These are phyloP conservation scores for Trichogramma dendrolimi DNA, from an alignment of 2,888 invertebrate species.

Conservation along the genomic window DNA sequence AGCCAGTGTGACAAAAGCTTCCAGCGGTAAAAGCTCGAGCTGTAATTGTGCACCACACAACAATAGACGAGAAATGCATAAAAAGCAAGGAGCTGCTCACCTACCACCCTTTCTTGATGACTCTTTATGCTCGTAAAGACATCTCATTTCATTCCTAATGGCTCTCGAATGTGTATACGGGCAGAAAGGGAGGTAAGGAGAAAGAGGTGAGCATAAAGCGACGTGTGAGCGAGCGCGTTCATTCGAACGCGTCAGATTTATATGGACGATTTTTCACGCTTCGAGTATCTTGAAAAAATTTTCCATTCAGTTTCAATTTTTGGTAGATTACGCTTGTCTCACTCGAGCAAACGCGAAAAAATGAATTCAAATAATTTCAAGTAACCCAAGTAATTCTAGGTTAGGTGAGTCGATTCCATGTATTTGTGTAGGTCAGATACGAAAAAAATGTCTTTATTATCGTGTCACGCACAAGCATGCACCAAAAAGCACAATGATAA, in stretches of 20 bases:
- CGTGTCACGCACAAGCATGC: no score
- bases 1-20: no score
- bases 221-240: conserved; percentile 12
- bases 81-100: conserved; percentile 16
- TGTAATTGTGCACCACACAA: conserved; percentile 19
- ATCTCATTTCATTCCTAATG: conserved; percentile 40
- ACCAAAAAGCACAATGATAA: no score
- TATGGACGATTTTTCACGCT: conserved; percentile 22
- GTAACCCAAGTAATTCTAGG: no score
- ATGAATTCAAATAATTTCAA: no score
- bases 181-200: conserved; percentile 1
- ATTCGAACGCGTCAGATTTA: conserved; percentile 17
- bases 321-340: no score
- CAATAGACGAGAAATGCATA: conserved; percentile 7
- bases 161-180: conserved; percentile 19
- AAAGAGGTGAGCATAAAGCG: conserved; percentile 6
- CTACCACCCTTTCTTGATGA: conserved; percentile 19
- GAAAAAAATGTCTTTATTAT: no score
- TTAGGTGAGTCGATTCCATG: no score
- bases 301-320: no score
- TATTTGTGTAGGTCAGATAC: no score
- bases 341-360: no score
- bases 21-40: conserved; percentile 26
- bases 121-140: conserved; percentile 30
- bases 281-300: background rate